These are phyloP conservation scores for Chaetodon trifascialis DNA, from an alignment of 2,113 vertebrate species.

Conservation along the genomic window DNA sequence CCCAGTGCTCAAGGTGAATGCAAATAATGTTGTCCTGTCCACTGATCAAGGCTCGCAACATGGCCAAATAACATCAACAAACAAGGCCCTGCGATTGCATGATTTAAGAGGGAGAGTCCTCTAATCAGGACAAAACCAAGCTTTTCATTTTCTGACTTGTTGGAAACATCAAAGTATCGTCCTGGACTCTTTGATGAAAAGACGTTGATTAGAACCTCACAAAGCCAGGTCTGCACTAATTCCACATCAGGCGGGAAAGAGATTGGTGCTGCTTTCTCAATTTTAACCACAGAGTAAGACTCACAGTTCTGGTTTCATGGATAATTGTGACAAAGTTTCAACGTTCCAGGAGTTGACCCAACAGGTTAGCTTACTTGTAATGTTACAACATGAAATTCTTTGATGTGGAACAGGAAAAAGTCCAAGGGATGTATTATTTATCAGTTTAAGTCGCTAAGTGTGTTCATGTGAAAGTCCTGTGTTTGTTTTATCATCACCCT, in stretches of 20 bases:
- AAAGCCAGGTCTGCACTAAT: conserved; percentile 15
- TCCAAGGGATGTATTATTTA: conserved; percentile 6
- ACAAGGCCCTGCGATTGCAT: conserved; percentile 39
- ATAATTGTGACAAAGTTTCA: not conserved
- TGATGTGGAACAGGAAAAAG: not conserved
- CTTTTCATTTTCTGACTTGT: conserved; percentile 34
- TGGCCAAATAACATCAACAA: conserved; percentile 45
- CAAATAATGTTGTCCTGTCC: conserved; percentile 12
- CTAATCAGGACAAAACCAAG: conserved; percentile 51
- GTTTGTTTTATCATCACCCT: conserved; percentile 14
- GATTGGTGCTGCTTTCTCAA: not conserved
- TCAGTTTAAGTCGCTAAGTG: not conserved
- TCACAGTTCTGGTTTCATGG: not conserved
- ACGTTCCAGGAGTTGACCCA: conserved; percentile 5
- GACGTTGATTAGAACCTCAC: conserved; percentile 44
- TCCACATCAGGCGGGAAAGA: not conserved
- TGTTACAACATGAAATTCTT: not conserved
- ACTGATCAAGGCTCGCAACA: conserved; percentile 29
- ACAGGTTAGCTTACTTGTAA: not conserved
- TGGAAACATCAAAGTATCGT: conserved; percentile 40
- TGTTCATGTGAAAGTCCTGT: conserved; percentile 13
- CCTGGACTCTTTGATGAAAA: conserved; percentile 48
- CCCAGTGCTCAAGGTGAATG: conserved; percentile 23
- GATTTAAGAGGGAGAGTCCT: conserved; percentile 38
- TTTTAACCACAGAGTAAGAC: conserved; percentile 9